These are phyloP conservation scores for Ispidina picta DNA, from an alignment of 2,797 vertebrate species.

Conservation along the genomic window DNA sequence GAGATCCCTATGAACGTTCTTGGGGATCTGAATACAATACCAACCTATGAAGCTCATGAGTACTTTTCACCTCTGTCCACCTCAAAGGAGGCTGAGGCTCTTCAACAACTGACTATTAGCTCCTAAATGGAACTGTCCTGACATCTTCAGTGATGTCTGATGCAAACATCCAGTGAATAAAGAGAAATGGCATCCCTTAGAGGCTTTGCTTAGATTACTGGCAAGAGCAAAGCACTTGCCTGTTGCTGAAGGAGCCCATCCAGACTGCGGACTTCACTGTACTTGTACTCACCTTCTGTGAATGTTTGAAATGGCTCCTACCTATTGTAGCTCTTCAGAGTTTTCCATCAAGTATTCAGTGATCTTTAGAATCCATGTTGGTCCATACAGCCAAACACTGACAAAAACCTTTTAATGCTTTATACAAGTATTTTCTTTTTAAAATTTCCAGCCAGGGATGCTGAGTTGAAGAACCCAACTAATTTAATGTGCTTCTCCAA, in stretches of 20 bases:
- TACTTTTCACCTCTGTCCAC: not conserved
- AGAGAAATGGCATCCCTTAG: not conserved
- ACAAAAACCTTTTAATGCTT: conserved; percentile 51
- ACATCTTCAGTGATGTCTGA: not conserved
- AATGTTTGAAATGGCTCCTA: not conserved
- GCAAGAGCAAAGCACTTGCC: not conserved
- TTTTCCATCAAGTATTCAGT: not conserved
- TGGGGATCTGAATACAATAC: not conserved
- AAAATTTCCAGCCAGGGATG: conserved; percentile 51
- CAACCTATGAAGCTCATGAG: not conserved
- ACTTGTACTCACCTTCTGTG: not conserved
- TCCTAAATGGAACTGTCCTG: not conserved
- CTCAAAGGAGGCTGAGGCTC: not conserved
- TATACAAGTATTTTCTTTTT: conserved; percentile 60
- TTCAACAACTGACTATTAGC: not conserved
- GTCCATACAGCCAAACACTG: conserved; percentile 23
- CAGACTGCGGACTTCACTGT: not conserved
- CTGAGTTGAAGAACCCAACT: conserved; percentile 73
- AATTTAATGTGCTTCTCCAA: conserved; percentile 77
- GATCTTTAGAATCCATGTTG: not conserved
- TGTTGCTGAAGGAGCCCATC: not conserved
- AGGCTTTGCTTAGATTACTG: not conserved
- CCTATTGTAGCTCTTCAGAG: not conserved
- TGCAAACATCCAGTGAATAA: not conserved
- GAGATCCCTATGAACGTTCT: not conserved